Percentiles rank a stretch among this genome's conserved stretches.
Evolutionary conservation across 2,888 invertebrate genomes (phyloP).

Genomic region (Cerastis rubricosa): DNA sequence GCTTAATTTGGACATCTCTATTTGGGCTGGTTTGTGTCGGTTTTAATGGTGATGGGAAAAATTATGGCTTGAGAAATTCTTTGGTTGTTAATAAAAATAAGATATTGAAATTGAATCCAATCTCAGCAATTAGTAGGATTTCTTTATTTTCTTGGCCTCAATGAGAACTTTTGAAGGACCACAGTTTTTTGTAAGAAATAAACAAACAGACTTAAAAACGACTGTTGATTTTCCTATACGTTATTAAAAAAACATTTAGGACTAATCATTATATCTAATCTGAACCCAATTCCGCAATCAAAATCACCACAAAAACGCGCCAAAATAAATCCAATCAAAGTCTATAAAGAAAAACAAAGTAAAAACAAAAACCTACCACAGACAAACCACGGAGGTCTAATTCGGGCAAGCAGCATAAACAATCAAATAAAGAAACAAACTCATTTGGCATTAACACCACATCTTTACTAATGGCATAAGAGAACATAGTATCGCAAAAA

Average conservation of each 20-base stretch:
- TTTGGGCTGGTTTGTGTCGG: conserved; percentile 39
- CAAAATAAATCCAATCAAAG: conserved; percentile 57
- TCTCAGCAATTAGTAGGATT: conserved; percentile 5
- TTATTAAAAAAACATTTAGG: conserved; percentile 35
- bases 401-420: conserved; percentile 72
- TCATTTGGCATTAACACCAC: conserved; percentile 77
- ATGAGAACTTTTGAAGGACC: neutral
- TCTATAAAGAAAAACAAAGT: conserved; percentile 55
- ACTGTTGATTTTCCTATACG: conserved; percentile 8
- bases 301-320: conserved; percentile 55
- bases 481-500: conserved; percentile 82
- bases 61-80: conserved; percentile 20
- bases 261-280: conserved; percentile 40
- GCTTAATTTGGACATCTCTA: conserved; percentile 63
- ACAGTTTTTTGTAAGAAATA: conserved; percentile 1
- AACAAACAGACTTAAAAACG: conserved; percentile 18
- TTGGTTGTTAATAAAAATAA: conserved; percentile 24
- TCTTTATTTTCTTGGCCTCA: neutral
- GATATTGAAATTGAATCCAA: neutral
- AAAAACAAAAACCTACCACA: conserved; percentile 50
- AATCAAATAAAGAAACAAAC: conserved; percentile 75
- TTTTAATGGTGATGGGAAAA: conserved; percentile 46
- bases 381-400: conserved; percentile 67
- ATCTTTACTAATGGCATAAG: conserved; percentile 76
- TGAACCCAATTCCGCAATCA: conserved; percentile 40